Base-by-base conservation (phyloP, 2,797 vertebrate genomes). In the Myripristis jacobus region DNA sequence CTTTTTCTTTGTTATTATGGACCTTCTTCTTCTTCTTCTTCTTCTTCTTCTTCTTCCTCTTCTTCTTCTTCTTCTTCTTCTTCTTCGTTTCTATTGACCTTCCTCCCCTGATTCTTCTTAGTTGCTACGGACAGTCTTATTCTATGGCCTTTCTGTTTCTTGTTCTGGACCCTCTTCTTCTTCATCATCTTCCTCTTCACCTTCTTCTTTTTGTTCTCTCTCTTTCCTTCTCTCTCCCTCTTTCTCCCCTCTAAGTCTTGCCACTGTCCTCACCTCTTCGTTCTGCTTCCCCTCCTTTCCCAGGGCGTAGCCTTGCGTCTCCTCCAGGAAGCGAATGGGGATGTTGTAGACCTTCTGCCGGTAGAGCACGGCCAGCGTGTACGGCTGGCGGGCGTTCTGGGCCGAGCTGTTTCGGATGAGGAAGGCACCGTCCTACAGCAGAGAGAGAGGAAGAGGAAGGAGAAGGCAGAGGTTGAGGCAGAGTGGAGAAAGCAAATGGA, bases 271-370 rank as follows among this genome's bases (percentile, higher is more conserved):
- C 83, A 94, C 94, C 92, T 94, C 94, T 67, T 95, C 93, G 0
- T 86, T 93, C 73, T 86, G 93, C 82, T 94, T 94, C 47, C 94
- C 93, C 68, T 94, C 94, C 74, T 95, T 95, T 51, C 94, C 94
- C 0, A 95, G 89, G 9, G 85, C 93, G 1, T 91, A 95, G 59
- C 88, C 51, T 13, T 70, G 79, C 0, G 70, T 85, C 7, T 94
- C 92, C 60, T 81, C 62, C 62, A 94, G 79, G 81, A 89, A n/a
- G 64, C 94, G 94, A 12, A 95, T 84, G 43, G 94, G 94, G 66
- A 95, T 82, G 65, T 95, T 95, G 86, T 94, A 94, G 21, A 94
- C 93, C 73, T 91, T 95, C 72, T 92, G 75, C 48, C 82, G 90
- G 83, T 90, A 94, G 51, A 95, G 87, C 53, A 95, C 91, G 9